Evolutionary conservation across 2,113 vertebrate species (phyloP), one percentile per base, ranked within the genome.

Genomic region (Colossoma macropomum): DNA sequence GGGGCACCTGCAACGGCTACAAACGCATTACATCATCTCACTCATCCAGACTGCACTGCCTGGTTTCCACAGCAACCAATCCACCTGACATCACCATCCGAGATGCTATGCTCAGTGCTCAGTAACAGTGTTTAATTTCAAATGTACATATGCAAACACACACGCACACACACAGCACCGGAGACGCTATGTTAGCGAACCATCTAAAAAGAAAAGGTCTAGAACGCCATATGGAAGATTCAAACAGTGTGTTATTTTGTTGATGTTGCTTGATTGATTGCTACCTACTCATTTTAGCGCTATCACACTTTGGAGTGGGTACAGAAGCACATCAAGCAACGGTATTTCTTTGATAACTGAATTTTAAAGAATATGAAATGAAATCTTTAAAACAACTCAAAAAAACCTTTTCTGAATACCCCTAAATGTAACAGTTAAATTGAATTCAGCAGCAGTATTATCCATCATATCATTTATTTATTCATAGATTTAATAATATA

Each of bases 1-100:
- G 16, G 38, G 69, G 66, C 78, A 77, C 78, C 81, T 84, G 85
- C 85, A 80, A 74, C 80, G 54, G 75, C 86, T 74, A 86, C 71
- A 73, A 82, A 79, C 62, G 6, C 81, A 88, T 89, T 88, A 88
- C 87, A 88, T 89, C 87, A 89, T 85, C 85, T 79, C 83, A 75
- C 79, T 82, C 86, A 85, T 76, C 52, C 81, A 80, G 78, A 62
- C 85, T 79, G 81, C 85, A 83, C 74, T 84, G 87, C 87, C 84
- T 79, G 60, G 88, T 88, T 86, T 86, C 89, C 86, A 88, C 86
- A 48, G 91, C 90, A 25, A 91, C 90, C 38, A 89, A 81, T 82
- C 91, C 87, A 86, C 91, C 90, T 82, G 87, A 88, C 86, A 88
- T 87, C 87, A 87, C 84, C 63, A 78, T 87, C 62, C 72, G 65